Base-by-base conservation (phyloP, 2,113 vertebrate genomes). In the Triplophysa rosa region DNA sequence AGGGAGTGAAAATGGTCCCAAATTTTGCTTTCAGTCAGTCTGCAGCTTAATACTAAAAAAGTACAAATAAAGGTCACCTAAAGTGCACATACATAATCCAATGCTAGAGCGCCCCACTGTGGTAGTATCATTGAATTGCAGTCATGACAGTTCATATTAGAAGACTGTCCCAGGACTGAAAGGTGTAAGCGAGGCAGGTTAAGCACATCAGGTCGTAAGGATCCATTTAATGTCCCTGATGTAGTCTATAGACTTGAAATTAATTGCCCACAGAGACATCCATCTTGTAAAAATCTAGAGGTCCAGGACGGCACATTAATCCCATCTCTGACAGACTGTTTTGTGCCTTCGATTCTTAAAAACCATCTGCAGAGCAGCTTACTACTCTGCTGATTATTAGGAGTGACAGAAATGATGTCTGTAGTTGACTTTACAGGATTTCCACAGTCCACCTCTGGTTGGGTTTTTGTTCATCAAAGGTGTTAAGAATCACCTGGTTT, bases 401-500 rank as follows among this genome's bases (percentile, higher is more conserved):
- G 33, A 40, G 19, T 59, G 10, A 40, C 49, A 71, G 26, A 64
- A 70, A 52, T 9, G 54, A 11, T 19, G n/a, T 72, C 24, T 11
- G 45, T 26, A 8, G 7, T 54, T 37, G 11, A 24, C 9, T 33
- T 23, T 89, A 98, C 0, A 97, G 87, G 49, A 97, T 86, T 69
- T 96, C 90, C 10, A 97, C 69, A 23, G 93, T 93, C 98, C 98
- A 99, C 52, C 89, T 91, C 83, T 99, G 98, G 0, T 84, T 93
- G 61, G 85, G 6, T 87, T 94, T 96, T 0, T 85, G 93, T 70
- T 95, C 90, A 0, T 85, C 92, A 63, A 91, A 89, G 0, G 90
- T 88, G 88, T 95, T 97, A 77, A 99, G 93, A 75, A 99, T 91
- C 4, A 98, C 90, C 52, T 96, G 96, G 83, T 94, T 93, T 1